These are phyloP conservation scores for Portunus trituberculatus DNA, from an alignment of 1,140 invertebrate genomes.

Conservation along the genomic window DNA sequence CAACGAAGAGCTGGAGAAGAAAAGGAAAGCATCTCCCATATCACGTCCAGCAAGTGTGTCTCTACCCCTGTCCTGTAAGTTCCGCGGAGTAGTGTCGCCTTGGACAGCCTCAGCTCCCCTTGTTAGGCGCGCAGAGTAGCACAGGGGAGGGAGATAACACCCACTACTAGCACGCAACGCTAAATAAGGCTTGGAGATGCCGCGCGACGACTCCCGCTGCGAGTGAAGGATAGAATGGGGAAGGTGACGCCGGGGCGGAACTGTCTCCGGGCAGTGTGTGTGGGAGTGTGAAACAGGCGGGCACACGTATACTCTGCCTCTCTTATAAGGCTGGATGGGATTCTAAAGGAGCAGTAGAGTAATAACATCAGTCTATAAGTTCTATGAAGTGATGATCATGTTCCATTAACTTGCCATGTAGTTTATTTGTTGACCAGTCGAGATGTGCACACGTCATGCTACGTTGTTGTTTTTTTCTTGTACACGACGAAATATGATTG, in stretches of 20 bases:
- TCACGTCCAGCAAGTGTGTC: background rate
- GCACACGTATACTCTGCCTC: background rate
- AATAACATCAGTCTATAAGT: no score
- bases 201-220: background rate
- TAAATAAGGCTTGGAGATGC: conserved; percentile 10
- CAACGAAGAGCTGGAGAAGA: no score
- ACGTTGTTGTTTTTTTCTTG: no score
- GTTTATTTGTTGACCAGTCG: no score
- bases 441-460: no score
- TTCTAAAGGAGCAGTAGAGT: no score
- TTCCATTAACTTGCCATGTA: no score
- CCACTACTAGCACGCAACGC: background rate
- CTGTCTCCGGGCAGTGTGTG: background rate
- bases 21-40: no score
- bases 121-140: background rate
- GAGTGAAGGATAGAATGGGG: background rate
- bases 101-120: background rate
- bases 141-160: background rate
- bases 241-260: background rate
- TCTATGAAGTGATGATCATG: no score
- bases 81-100: background rate
- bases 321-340: no score
- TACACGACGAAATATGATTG: no score
- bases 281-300: background rate
- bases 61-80: background rate